phyloP scores from a whole-genome alignment of 2,113 vertebrate species.

The Tetrao urogallus region DNA sequence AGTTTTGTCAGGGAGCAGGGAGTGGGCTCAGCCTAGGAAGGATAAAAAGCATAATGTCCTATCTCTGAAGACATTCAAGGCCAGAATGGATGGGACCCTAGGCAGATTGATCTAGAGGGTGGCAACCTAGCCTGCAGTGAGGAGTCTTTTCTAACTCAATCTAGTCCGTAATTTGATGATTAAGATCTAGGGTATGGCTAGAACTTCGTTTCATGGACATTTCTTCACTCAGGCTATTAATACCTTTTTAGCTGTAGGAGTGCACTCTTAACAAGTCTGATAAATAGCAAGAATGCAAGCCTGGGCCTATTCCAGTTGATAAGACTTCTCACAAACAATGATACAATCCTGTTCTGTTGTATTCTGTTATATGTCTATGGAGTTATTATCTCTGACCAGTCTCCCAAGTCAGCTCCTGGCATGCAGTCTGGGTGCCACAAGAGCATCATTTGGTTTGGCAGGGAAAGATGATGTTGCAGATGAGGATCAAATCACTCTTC shows the following conservation, averaged over 20 bases:
- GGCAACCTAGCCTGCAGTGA: no score
- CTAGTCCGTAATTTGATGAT: no score
- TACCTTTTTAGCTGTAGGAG: not conserved
- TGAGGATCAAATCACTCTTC: not conserved
- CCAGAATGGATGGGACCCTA: no score
- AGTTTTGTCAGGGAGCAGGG: not conserved
- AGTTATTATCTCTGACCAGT: not conserved
- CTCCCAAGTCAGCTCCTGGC: not conserved
- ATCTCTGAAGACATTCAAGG: no score
- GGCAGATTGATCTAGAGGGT: no score
- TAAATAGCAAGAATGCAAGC: not conserved
- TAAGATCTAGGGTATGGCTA: not conserved
- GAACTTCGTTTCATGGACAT: not conserved
- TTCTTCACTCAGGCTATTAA: not conserved
- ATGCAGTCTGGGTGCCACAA: not conserved
- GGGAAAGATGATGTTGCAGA: not conserved
- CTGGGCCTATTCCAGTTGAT: not conserved
- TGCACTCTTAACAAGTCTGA: not conserved
- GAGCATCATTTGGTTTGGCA: not conserved
- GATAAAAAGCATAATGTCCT: not conserved
- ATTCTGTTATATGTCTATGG: not conserved
- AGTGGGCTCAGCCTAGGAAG: not conserved
- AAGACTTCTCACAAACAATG: not conserved
- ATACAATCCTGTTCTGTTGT: not conserved
- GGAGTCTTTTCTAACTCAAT: no score